These are phyloP conservation scores for Galeopterus variegatus DNA, from an alignment of 2,113 vertebrate species.

Conservation along the genomic window DNA sequence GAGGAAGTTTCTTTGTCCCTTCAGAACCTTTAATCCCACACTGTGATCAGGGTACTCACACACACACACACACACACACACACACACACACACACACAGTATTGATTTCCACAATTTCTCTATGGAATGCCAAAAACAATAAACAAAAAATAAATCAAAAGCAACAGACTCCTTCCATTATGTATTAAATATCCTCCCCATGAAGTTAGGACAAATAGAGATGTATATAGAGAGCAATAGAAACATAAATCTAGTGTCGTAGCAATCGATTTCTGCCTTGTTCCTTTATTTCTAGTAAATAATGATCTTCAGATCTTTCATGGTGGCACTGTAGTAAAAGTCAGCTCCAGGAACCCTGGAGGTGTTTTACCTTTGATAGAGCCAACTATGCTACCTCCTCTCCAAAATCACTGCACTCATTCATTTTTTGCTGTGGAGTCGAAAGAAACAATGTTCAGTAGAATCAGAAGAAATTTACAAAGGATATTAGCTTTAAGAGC, in stretches of 20 bases:
- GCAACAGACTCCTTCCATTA: slow-evolving; percentile 89
- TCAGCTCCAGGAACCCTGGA: slow-evolving; percentile 81
- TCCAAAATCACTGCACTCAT: slow-evolving; percentile 83
- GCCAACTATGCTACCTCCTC: slow-evolving; percentile 49
- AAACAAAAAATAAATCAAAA: slow-evolving; percentile 91
- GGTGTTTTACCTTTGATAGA: slow-evolving; percentile 81
- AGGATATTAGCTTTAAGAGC: slow-evolving; percentile 68
- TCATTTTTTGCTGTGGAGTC: slow-evolving; percentile 75
- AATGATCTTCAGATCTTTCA: slow-evolving; percentile 90
- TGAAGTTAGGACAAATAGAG: slow-evolving; percentile 91
- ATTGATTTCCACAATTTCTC: slow-evolving; percentile 90
- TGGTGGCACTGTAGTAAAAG: slow-evolving; percentile 85
- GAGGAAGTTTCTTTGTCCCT: slow-evolving; percentile 18
- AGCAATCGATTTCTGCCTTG: slow-evolving; percentile 91
- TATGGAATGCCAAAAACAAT: slow-evolving; percentile 89
- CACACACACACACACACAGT: slow-evolving; percentile 76
- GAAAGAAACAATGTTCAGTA: slow-evolving; percentile 80
- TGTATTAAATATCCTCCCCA: slow-evolving; percentile 90
- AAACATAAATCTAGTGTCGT: slow-evolving; percentile 90
- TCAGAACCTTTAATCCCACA: slow-evolving; percentile 69
- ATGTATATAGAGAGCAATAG: slow-evolving; percentile 89
- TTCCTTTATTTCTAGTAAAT: slow-evolving; percentile 92
- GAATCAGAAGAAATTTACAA: slow-evolving; percentile 83
- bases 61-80: background rate
- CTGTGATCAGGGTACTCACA: slow-evolving; percentile 63